Conservation (phyloP, 2,113 vertebrate species). For the Panthera tigris region DNA sequence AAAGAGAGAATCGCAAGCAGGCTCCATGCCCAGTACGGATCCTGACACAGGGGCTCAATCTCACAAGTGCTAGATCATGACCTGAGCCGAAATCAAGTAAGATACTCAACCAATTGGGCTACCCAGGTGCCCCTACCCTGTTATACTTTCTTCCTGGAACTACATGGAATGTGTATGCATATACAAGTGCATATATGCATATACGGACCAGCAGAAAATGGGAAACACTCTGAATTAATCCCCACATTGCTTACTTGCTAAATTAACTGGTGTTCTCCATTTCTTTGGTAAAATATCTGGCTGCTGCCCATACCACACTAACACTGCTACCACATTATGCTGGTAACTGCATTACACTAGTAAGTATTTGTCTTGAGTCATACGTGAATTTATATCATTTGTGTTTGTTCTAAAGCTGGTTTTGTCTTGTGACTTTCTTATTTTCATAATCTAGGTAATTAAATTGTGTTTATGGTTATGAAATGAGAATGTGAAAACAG, state of each 20-base stretch:
- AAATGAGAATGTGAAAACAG: neutral
- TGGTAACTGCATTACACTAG: neutral
- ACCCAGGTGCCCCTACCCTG: too few species aligned
- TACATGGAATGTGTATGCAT: neutral
- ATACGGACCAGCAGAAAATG: neutral
- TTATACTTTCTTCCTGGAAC: neutral
- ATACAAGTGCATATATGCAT: neutral
- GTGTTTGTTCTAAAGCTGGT: neutral
- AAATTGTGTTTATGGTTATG: neutral
- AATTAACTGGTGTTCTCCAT: neutral
- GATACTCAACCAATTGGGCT: too few species aligned
- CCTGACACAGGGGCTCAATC: too few species aligned
- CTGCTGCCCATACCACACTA: neutral
- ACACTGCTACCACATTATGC: neutral
- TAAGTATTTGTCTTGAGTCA: neutral
- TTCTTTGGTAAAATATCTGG: neutral
- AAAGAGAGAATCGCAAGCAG: too few species aligned
- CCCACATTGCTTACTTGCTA: neutral
- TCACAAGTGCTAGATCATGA: too few species aligned
- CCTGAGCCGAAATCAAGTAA: too few species aligned
- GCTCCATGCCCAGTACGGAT: too few species aligned
- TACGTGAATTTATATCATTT: neutral
- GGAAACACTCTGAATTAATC: neutral
- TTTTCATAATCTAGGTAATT: slow-evolving; percentile 35
- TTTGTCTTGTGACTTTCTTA: neutral